phyloP scores from a whole-genome alignment of 2,797 vertebrate genomes.

The Propithecus perrieri region DNA sequence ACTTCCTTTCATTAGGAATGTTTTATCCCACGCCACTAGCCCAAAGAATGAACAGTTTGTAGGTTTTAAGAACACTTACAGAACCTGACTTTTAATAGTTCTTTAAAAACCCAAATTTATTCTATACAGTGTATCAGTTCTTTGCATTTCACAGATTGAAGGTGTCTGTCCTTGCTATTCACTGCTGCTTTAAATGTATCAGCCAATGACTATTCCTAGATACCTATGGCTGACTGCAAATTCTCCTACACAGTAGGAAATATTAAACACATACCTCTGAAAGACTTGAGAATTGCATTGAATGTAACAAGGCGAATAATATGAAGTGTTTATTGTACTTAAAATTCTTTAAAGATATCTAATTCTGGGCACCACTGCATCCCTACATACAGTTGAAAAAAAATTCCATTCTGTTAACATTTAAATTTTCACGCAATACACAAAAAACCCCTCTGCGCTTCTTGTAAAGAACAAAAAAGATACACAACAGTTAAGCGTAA shows the following conservation, averaged over 20 bases:
- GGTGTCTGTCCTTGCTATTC: constrained; percentile 77
- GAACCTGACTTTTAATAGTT: constrained; percentile 78
- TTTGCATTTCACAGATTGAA: constrained; percentile 74
- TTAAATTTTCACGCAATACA: constrained; percentile 86
- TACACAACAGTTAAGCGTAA: constrained; percentile 92
- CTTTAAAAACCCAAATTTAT: constrained; percentile 78
- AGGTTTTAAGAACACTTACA: constrained; percentile 77
- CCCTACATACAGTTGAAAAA: constrained; percentile 91
- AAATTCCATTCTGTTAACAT: constrained; percentile 90
- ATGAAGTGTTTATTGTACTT: constrained; percentile 90
- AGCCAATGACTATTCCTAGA: constrained; percentile 82
- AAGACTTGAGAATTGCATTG: constrained; percentile 90
- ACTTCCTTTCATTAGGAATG: constrained; percentile 83
- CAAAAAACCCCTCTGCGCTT: constrained; percentile 85
- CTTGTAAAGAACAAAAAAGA: constrained; percentile 88
- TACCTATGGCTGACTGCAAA: constrained; percentile 83
- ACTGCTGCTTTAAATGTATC: constrained; percentile 80
- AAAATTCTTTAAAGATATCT: constrained; percentile 90
- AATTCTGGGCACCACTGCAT: constrained; percentile 92
- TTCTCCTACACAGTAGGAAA: constrained; percentile 91
- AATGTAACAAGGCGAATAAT: constrained; percentile 90
- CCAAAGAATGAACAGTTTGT: constrained; percentile 72
- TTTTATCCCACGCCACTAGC: constrained; percentile 81
- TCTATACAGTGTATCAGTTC: constrained; percentile 64
- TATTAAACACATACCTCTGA: constrained; percentile 91